Evolutionary conservation across 2,888 invertebrate genomes (phyloP), one percentile per base, ranked within the genome.

Genomic region (Taenaris catops): DNA sequence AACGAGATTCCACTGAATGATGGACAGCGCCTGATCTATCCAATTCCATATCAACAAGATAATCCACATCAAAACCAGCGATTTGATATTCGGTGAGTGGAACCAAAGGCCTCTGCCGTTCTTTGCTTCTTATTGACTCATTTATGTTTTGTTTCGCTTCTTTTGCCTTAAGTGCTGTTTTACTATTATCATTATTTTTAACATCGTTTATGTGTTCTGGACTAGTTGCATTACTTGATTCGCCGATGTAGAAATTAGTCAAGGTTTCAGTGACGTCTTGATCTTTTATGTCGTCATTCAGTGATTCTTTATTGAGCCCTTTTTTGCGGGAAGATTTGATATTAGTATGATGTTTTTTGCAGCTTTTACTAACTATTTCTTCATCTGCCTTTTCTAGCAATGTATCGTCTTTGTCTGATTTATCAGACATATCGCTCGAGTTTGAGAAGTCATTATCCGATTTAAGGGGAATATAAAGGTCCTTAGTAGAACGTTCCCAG

Each of bases 281-380:
- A 24, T 81, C 81, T 46, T 80, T 80, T 2, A 70, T 59, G 14
- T 80, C 80, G 0, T 66, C 51, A 4, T 41, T 54, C 1, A 46
- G 49, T 0, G 55, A 55, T 31, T 67, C 59, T 18, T 64, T 72
- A 32, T 69, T 42, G 43, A 45, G n/a, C 11, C 29, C 38, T 24
- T 55, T 71, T 6, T 62, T 62, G 21, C 60, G 54, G 0, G 81
- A 79, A 0, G 67, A 73, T 39, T 84, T 84, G 17, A 80, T 83
- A 31, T 83, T 83, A 0, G 67, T 69, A 53, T 79, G 58, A 41
- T 84, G 83, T 34, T 83, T 83, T 49, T 83, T 83, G 45, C 83
- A 84, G 2, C 60, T 38, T 32, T 51, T 66, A 2, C 28, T 38
- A 1, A 35, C 40, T 1, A 49, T 43, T 17, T 53, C 51, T 9